Evolutionary conservation across 2,888 invertebrate species (phyloP), one percentile per base, ranked within the genome.

Genomic region (Dinocampus coccinellae): DNA sequence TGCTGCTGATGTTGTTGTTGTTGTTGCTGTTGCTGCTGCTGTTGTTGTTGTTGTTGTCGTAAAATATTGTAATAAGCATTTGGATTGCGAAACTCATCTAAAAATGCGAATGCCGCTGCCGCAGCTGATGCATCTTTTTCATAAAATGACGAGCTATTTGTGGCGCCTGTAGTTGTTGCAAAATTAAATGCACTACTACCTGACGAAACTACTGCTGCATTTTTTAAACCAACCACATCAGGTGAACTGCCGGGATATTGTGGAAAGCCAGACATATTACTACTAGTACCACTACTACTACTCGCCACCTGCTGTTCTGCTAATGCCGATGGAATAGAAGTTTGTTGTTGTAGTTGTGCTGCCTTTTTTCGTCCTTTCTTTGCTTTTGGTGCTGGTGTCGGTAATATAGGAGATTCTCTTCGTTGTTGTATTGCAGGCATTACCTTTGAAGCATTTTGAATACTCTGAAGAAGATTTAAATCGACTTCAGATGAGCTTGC

Each of bases 121-220:
- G 86, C 83, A 3, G 85, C 84, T 3, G 81, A 77, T 0, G 85
- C 82, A 33, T 87, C 87, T 53, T 86, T 86, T 68, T 87, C 86
- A 70, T 86, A 87, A 65, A 85, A 87, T 0, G 85, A 78, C 11
- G 85, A 79, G 68, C 80, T 83, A 26, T 82, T 83, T 6, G 85
- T 73, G 1, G 74, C 63, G 20, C 82, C 82, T 11, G 93, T 89
- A 0, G 93, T 89, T 3, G 94, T 90, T 20, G 94, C 94, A 82
- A 95, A 96, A 84, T 95, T 95, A 81, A 95, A 96, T 64, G 95
- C 95, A 88, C 94, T 95, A 29, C 94, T 93, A 10, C 84, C 82
- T 10, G 85, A 80, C 7, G 95, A 92, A 75, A 95, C 94, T 83
- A 94, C 93, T 79, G 92, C 91, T 3, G 91, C 89, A 62, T 93